Conservation (phyloP, 2,113 vertebrate species). For the Psittacara wagleri region DNA sequence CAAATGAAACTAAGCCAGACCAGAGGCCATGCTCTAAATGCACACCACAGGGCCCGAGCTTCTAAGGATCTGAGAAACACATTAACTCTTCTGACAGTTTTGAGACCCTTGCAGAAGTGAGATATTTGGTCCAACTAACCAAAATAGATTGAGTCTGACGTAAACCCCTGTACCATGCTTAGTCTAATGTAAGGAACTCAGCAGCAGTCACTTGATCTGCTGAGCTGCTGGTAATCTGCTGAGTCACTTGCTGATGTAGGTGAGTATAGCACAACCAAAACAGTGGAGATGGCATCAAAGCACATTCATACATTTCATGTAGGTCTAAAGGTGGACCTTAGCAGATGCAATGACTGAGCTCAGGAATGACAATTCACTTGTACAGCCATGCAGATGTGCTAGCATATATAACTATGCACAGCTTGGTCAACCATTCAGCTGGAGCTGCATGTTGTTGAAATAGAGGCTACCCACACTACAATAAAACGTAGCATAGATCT, state of each 20-base stretch:
- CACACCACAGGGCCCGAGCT: rapidly evolving
- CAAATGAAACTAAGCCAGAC: not conserved
- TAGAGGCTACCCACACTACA: not conserved
- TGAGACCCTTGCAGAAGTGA: not conserved
- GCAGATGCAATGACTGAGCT: not conserved
- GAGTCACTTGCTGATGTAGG: not conserved
- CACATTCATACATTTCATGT: rapidly evolving
- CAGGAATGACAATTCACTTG: not conserved
- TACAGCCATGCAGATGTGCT: not conserved
- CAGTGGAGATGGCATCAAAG: not conserved
- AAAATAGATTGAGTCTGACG: not conserved
- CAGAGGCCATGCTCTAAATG: rapidly evolving
- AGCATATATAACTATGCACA: not conserved
- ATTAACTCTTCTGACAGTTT: not conserved
- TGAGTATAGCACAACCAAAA: not conserved
- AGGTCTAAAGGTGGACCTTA: not conserved
- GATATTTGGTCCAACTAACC: not conserved
- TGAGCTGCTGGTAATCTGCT: not conserved
- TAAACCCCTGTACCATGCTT: not conserved
- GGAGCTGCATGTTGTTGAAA: not conserved
- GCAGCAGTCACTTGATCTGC: not conserved
- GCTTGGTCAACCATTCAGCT: not conserved
- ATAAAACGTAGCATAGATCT: not conserved
- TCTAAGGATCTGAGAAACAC: not conserved
- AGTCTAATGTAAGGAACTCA: not conserved